Evolutionary conservation across 2,888 invertebrate species (phyloP), one percentile per base, ranked within the genome.

Genomic region (Dryobota labecula): DNA sequence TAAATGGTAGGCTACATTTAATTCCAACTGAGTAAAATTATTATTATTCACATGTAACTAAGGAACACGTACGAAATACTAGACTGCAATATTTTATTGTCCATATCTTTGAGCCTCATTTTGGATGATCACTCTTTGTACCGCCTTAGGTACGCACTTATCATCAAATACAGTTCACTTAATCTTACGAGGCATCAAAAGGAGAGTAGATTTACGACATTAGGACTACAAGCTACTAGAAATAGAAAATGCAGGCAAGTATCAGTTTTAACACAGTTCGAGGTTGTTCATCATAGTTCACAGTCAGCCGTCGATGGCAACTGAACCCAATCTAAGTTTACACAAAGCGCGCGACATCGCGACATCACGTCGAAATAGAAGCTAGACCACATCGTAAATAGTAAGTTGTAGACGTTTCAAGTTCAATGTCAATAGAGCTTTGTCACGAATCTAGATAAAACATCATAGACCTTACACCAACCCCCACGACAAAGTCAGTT

Each of bases 401-500:
- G 33, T 56, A 64, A 56, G 24, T 80, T 61, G 64, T 60, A 69
- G 60, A 38, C 67, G 58, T 78, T 83, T 71, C 61, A 74, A 67
- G 84, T 74, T 80, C 84, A 78, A 70, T 64, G 82, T 66, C 76
- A 74, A 83, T 65, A 65, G 64, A 43, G 47, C 36, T 69, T 54
- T 41, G 45, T 66, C 79, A 80, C 68, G 83, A 73, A 69, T 65
- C 11, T 33, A 45, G 5, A 62, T 62, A 54, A 53, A 63, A 54
- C 47, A 43, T 24, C 13, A 53, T 36, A 54, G 1, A 53, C 4
- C 15, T n/a, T 51, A 51, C 27, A 43, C 53, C 41, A 45, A 38
- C 33, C 66, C 36, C 20, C 61, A 49, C 38, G 45, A 51, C 73
- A 72, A 78, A 61, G 73, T 65, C 61, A 82, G 13, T 53, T 64